These are phyloP conservation scores for Caligus rogercresseyi DNA, from an alignment of 1,140 invertebrate species.

Conservation along the genomic window DNA sequence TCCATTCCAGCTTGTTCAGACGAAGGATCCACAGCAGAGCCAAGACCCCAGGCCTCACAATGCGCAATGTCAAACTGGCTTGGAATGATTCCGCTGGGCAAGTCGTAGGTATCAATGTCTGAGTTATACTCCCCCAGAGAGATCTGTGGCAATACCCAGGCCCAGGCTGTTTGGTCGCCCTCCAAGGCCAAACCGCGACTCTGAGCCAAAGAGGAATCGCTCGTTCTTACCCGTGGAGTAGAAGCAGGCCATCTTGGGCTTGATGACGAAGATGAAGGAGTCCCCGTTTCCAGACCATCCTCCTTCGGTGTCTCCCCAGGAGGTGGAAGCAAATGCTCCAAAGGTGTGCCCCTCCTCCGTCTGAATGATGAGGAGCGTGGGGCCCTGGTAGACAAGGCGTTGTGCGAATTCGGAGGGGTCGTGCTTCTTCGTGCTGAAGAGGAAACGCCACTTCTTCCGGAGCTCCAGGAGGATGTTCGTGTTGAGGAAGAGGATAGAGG, in stretches of 20 bases:
- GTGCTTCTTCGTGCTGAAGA: constrained; percentile 14
- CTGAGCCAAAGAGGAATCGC: neutral
- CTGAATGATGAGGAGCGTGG: constrained; percentile 13
- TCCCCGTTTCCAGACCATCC: constrained; percentile 19
- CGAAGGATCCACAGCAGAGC: neutral
- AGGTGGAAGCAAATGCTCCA: constrained; percentile 17
- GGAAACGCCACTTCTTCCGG: constrained; percentile 16
- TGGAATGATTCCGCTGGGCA: neutral
- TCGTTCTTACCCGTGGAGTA: constrained; percentile 19
- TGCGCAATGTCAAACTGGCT: constrained; percentile 7
- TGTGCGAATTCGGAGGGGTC: neutral
- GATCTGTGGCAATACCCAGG: constrained; percentile 2
- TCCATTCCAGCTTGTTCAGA: neutral
- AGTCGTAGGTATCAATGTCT: constrained; percentile 16
- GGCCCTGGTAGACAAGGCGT: constrained; percentile 2
- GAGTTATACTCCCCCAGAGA: neutral
- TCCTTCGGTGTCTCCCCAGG: constrained; percentile 15
- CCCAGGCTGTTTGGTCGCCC: neutral
- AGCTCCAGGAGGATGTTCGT: constrained; percentile 15
- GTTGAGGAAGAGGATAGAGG: constrained; percentile 19
- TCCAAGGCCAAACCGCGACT: neutral
- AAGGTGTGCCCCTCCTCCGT: neutral
- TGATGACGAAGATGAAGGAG: constrained; percentile 12
- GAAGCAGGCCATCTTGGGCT: constrained; percentile 19
- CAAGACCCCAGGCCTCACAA: constrained; percentile 16